Base-by-base conservation (phyloP, 2,113 vertebrate genomes). In the Scomber japonicus region DNA sequence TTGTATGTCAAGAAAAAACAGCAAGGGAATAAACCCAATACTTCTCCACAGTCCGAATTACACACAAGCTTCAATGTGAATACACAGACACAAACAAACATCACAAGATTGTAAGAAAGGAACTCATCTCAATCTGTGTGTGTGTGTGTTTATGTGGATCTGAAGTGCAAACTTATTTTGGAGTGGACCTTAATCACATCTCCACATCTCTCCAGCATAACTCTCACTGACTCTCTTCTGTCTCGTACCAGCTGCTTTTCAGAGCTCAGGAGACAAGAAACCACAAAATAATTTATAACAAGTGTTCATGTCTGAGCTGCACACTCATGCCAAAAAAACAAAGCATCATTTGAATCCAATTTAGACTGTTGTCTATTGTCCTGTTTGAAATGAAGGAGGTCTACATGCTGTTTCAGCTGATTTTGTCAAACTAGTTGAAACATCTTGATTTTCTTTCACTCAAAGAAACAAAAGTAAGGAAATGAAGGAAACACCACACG, bases 231-330 rank as follows among this genome's bases (percentile, higher is more conserved):
- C 59, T 78, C 64, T 51, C 71, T 57, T 77, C 40, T 54, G 30
- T 69, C 78, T 85, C 70, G 63, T 49, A 85, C 73, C 72, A 86
- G 82, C 83, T 87, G 81, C 17, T 84, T 88, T 86, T 74, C 48
- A 30, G 45, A 83, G 75, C 81, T 86, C 68, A 76, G 72, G 66
- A 77, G 49, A 77, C 65, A 78, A 62, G 54, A 77, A 75, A 75
- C 59, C 68, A 78, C 83, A 83, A 90, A 87, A 91, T 87, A 87
- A 91, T 90, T 85, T 69, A 82, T 63, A 80, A 71, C 76, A 85
- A 80, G 72, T 68, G 57, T 44, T 84, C 54, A 12, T 46, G 15
- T 83, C 73, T 89, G 63, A 71, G 49, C 40, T 45, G 57, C 59
- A 68, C 60, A 69, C 80, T 71, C 35, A 40, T 68, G 63, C 81